Conservation (phyloP, 2,797 vertebrate species). For the Balearica regulorum region DNA sequence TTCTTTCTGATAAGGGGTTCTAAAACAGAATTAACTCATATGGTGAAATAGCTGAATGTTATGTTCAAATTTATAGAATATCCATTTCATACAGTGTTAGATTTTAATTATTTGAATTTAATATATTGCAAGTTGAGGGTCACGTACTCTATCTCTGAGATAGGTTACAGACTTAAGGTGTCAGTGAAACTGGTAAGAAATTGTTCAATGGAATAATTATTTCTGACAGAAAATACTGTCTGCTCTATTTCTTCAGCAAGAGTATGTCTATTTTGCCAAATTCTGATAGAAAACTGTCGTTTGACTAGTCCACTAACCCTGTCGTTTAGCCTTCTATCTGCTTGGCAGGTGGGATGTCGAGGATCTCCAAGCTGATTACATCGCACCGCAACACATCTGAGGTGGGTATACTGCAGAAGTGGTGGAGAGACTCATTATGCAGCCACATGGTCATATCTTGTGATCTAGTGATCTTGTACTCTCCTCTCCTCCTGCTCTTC, state of each 20-base stretch:
- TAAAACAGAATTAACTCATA: background rate
- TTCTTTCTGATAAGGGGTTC: background rate
- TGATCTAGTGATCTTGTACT: background rate
- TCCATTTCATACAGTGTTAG: background rate
- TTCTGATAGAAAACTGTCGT: background rate
- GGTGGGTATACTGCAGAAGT: background rate
- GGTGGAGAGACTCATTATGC: background rate
- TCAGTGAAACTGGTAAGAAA: background rate
- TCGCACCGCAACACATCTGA: accelerated
- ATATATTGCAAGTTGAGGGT: background rate
- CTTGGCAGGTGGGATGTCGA: background rate
- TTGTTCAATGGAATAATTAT: background rate
- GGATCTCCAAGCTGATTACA: background rate
- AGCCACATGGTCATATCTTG: background rate
- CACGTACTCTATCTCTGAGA: background rate
- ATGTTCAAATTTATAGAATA: background rate
- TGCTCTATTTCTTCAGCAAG: background rate
- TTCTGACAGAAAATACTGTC: background rate
- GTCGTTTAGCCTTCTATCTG: background rate
- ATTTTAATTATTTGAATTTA: background rate
- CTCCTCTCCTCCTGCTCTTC: background rate
- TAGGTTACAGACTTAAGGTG: background rate
- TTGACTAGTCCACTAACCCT: background rate
- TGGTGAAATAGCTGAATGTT: background rate
- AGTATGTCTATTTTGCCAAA: background rate